Conservation (phyloP, 1,140 invertebrate species). For the Zaprionus tsacasi region DNA sequence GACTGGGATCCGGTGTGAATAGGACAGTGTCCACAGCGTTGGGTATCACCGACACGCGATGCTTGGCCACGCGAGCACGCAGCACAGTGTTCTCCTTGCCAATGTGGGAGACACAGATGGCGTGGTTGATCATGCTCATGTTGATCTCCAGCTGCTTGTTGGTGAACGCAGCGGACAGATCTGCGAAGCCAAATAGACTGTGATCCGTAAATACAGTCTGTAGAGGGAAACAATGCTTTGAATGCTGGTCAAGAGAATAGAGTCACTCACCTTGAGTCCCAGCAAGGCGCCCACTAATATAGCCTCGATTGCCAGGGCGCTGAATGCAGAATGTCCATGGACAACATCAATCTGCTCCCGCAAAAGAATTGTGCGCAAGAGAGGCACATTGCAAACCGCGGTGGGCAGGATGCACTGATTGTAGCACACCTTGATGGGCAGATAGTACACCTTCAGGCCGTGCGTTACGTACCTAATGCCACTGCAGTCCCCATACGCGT, state of each 20-base stretch:
- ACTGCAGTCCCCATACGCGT: constrained; percentile 93
- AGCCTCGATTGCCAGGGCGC: constrained; percentile 97
- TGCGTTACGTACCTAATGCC: constrained; percentile 95
- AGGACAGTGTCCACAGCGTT: constrained; percentile 98
- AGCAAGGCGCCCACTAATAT: constrained; percentile 96
- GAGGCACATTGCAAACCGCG: constrained; percentile 94
- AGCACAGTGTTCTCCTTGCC: constrained; percentile 99
- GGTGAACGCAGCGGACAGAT: constrained; percentile 98
- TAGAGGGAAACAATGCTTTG: constrained; percentile 61
- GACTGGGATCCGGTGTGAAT: constrained; percentile 93
- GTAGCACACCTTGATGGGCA: constrained; percentile 97
- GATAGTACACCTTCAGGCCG: constrained; percentile 99
- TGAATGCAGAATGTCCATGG: constrained; percentile 99
- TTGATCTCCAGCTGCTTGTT: constrained; percentile 98
- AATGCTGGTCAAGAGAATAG: neutral
- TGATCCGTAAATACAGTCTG: constrained; percentile 99
- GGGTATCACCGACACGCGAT: constrained; percentile 98
- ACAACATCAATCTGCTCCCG: constrained; percentile 97
- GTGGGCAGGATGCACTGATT: constrained; percentile 98
- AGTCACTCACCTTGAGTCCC: constrained; percentile 89
- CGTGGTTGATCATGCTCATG: constrained; percentile 95
- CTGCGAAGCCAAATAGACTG: constrained; percentile 99
- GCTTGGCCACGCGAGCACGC: constrained; percentile 92
- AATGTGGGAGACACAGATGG: constrained; percentile 99
- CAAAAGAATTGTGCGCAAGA: constrained; percentile 96